phyloP scores from a whole-genome alignment of 2,888 invertebrate species.

The Blastobasis adustella region DNA sequence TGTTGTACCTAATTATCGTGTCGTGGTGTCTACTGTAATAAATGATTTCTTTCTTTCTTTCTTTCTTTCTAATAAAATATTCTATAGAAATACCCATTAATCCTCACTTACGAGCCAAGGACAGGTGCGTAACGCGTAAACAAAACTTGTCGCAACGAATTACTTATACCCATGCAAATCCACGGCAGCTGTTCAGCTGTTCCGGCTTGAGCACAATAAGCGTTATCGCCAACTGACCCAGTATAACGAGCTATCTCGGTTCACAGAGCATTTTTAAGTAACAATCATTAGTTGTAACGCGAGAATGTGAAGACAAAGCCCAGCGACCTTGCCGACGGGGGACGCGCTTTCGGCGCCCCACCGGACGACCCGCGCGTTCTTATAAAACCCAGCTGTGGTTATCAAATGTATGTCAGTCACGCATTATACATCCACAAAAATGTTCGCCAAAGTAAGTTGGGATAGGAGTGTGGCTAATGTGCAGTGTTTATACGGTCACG shows the following conservation, averaged over 20 bases:
- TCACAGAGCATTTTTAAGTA: constrained; percentile 62
- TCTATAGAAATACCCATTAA: too few relatives aligned
- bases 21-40: too few relatives aligned
- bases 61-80: too few relatives aligned
- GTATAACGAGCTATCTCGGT: constrained; percentile 40
- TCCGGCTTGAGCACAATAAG: neutral
- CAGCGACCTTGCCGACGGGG: constrained; percentile 49
- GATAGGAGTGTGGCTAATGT: constrained; percentile 1
- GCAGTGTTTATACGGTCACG: neutral
- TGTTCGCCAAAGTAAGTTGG: constrained; percentile 64
- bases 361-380: constrained; percentile 52
- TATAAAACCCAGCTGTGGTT: constrained; percentile 64
- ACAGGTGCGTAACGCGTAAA: too few relatives aligned
- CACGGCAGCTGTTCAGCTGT: neutral
- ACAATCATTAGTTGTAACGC: constrained; percentile 49
- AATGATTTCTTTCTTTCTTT: too few relatives aligned
- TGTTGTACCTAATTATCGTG: too few relatives aligned
- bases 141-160: too few relatives aligned
- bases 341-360: constrained; percentile 58
- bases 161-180: too few relatives aligned
- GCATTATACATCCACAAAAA: constrained; percentile 54
- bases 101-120: too few relatives aligned
- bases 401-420: constrained; percentile 65
- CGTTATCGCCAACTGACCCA: constrained; percentile 44
- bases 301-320: constrained; percentile 66